Evolutionary conservation across 1,140 invertebrate genomes (phyloP).

Genomic region (Meloidogyne exigua): DNA sequence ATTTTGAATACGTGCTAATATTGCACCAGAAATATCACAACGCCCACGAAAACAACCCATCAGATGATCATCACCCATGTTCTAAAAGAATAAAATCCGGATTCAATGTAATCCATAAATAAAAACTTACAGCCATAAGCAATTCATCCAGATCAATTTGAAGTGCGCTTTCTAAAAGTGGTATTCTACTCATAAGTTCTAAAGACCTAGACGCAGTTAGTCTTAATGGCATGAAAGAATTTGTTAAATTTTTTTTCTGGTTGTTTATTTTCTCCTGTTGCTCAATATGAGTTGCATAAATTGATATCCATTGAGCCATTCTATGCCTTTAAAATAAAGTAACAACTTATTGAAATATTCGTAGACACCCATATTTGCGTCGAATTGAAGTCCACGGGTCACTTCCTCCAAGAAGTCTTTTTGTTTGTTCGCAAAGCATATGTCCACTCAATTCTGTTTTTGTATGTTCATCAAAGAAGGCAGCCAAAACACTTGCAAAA

Average conservation of each 20-base stretch:
- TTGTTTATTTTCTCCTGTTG: conserved; percentile 6
- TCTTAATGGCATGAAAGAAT: neutral
- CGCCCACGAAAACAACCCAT: conserved; percentile 26
- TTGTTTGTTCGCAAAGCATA: conserved; percentile 25
- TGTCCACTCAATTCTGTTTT: conserved; percentile 11
- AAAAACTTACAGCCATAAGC: neutral
- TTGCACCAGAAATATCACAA: conserved; percentile 28
- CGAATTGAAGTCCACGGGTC: conserved; percentile 4
- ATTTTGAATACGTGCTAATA: conserved; percentile 39
- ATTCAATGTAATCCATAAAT: neutral
- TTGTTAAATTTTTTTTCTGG: neutral
- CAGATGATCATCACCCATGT: conserved; percentile 17
- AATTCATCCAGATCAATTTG: neutral
- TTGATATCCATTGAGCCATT: conserved; percentile 20
- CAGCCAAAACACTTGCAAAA: neutral
- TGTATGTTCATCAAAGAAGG: conserved; percentile 19
- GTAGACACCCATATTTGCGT: conserved; percentile 22
- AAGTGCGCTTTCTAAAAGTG: conserved; percentile 3
- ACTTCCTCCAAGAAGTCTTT: neutral
- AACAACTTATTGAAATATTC: neutral
- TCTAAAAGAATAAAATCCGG: neutral
- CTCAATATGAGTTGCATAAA: neutral
- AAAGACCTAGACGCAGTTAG: neutral
- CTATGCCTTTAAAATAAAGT: neutral
- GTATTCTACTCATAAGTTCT: neutral